These are phyloP conservation scores for Hirudinaria manillensis DNA, from an alignment of 2,888 invertebrate genomes.

Conservation along the genomic window DNA sequence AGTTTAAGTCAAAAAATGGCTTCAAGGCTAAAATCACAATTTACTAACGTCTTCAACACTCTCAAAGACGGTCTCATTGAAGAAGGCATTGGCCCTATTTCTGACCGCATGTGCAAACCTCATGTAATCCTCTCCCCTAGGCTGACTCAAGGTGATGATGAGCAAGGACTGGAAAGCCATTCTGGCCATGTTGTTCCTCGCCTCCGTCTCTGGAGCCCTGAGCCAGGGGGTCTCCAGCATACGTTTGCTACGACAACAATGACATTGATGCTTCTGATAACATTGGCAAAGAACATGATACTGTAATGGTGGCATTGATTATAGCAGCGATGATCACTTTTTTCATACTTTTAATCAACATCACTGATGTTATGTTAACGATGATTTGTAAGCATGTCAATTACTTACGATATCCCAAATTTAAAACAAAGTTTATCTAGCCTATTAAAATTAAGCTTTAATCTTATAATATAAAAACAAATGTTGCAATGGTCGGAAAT, in stretches of 20 bases:
- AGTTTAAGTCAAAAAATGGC: too few relatives aligned
- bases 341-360: too few relatives aligned
- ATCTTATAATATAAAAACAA: neutral
- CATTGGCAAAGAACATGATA: neutral
- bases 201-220: conserved; percentile 69
- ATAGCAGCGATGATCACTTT: neutral
- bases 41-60: conserved; percentile 45
- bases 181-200: conserved; percentile 66
- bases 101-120: conserved; percentile 49
- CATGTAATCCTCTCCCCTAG: conserved; percentile 48
- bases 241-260: conserved; percentile 47
- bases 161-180: conserved; percentile 51
- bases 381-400: too few relatives aligned
- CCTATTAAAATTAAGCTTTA: too few relatives aligned
- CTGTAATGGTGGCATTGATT: neutral
- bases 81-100: conserved; percentile 45
- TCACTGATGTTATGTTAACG: too few relatives aligned
- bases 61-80: conserved; percentile 48
- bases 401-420: too few relatives aligned
- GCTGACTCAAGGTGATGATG: conserved; percentile 51
- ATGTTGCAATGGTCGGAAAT: neutral
- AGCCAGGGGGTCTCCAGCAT: conserved; percentile 72
- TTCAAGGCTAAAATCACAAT: too few relatives aligned
- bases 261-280: neutral
- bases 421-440: too few relatives aligned